Base-by-base conservation (phyloP, 2,888 invertebrate genomes). In the Chelonus formosanus region DNA sequence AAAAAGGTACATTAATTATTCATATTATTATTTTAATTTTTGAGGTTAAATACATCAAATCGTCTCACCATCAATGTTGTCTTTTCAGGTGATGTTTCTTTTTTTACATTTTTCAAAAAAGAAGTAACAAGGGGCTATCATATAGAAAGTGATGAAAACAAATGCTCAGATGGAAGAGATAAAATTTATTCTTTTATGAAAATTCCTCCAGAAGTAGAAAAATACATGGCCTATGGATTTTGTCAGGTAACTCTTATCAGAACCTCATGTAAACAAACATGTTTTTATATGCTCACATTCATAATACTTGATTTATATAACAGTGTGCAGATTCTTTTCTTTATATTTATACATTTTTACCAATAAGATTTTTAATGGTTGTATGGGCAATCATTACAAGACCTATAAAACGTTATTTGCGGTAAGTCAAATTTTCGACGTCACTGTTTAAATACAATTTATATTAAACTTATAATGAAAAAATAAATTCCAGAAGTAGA, bases 131-230 rank as follows among this genome's bases (percentile, higher is more conserved):
- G 97, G 75, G 96, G 96, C 10, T 99, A 98, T 86, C 89, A 94
- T 71, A 85, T 98, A 65, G 97, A 98, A 85, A 92, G 98, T 82
- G 98, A 98, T 78, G 96, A 97, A 82, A 96, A 95, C 80, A 90
- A 96, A 59, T 98, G 95, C 85, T 93, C 95, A 34, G 97, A 97
- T 3, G 90, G 97, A 72, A 87, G 98, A 67, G 95, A 98, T 81
- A 95, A 97, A 86, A 95, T 98, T 54, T 98, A 98, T 84, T 96
- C 96, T 0, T 98, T 98, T 82, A 93, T 98, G 87, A 93, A 93
- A 86, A 96, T 98, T 80, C 96, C 99, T 3, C 88, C 92, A 76
- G 95, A 98, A 85, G 88, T 95, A 47, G 96, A 96, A 80, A 93
- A 94, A 77, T 97, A 97, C 79, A 94, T 97, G 91, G 89, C 89